phyloP scores from a whole-genome alignment of 2,888 invertebrate genomes.

The Anagyrus pseudococci region DNA sequence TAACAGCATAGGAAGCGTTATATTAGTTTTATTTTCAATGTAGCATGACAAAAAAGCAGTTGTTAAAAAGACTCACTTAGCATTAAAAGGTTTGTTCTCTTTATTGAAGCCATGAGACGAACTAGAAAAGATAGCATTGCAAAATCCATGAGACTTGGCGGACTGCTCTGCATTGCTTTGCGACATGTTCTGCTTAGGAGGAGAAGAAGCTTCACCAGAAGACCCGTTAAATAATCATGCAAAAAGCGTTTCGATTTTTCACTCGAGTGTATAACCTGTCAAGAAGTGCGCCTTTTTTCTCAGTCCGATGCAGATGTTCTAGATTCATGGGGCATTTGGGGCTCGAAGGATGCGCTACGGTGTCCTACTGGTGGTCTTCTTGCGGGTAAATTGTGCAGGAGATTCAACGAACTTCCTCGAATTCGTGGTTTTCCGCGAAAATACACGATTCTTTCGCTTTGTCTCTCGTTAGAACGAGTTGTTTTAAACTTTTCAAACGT shows the following conservation, averaged over 20 bases:
- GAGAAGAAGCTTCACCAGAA: too few relatives aligned
- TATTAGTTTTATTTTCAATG: too few relatives aligned
- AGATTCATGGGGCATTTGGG: constrained; percentile 27
- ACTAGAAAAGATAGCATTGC: constrained; percentile 56
- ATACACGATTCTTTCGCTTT: too few relatives aligned
- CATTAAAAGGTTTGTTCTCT: constrained; percentile 47
- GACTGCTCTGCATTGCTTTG: constrained; percentile 31
- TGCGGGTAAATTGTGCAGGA: too few relatives aligned
- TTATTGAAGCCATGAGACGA: constrained; percentile 51
- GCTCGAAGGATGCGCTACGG: constrained; percentile 5
- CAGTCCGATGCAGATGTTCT: constrained; percentile 24
- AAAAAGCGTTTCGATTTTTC: constrained; percentile 21
- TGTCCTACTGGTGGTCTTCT: too few relatives aligned
- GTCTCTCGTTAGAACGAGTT: too few relatives aligned
- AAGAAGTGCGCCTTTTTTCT: constrained; percentile 17
- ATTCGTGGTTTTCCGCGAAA: too few relatives aligned
- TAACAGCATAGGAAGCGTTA: too few relatives aligned
- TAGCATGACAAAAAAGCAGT: too few relatives aligned
- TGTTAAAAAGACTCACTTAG: constrained; percentile 45
- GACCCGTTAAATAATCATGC: constrained; percentile 14
- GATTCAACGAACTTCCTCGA: too few relatives aligned
- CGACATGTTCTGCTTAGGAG: constrained; percentile 44
- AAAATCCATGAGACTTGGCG: constrained; percentile 48
- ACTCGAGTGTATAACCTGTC: constrained; percentile 31
- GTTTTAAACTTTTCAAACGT: too few relatives aligned